These are phyloP conservation scores for Crocuta crocuta DNA, from an alignment of 2,113 vertebrate species.

Conservation along the genomic window DNA sequence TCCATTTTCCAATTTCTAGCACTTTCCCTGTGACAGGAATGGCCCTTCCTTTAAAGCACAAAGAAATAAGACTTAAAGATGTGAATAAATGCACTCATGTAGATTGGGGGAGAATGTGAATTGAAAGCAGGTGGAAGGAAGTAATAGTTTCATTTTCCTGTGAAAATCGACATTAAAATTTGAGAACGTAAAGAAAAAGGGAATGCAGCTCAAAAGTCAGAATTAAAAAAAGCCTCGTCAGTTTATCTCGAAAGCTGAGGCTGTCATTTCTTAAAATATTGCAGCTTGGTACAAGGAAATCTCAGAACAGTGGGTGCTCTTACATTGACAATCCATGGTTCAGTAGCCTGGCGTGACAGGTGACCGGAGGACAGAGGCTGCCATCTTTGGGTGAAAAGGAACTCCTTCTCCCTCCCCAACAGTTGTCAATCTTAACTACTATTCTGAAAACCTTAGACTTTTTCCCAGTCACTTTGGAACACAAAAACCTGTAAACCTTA, in stretches of 20 bases:
- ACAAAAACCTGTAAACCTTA: background rate
- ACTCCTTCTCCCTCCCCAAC: background rate
- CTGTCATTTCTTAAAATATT: constrained; percentile 54
- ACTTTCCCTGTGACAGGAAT: background rate
- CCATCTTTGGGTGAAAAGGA: constrained; percentile 26
- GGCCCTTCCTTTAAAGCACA: background rate
- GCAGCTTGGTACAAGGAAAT: background rate
- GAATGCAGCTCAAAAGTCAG: background rate
- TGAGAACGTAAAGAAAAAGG: background rate
- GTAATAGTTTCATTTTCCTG: background rate
- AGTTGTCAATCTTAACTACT: background rate
- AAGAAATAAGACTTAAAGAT: background rate
- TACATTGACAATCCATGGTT: background rate
- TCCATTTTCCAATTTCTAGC: background rate
- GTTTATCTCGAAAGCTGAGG: background rate
- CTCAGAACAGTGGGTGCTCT: background rate
- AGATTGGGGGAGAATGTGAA: background rate
- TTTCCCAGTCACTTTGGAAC: background rate
- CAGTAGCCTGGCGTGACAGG: background rate
- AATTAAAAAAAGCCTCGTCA: constrained; percentile 4
- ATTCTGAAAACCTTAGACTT: background rate
- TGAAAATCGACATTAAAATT: background rate
- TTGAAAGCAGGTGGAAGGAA: background rate
- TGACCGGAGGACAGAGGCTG: background rate
- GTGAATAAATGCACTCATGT: background rate